Conservation (phyloP, 2,888 invertebrate species). For the Epinotia ramella region DNA sequence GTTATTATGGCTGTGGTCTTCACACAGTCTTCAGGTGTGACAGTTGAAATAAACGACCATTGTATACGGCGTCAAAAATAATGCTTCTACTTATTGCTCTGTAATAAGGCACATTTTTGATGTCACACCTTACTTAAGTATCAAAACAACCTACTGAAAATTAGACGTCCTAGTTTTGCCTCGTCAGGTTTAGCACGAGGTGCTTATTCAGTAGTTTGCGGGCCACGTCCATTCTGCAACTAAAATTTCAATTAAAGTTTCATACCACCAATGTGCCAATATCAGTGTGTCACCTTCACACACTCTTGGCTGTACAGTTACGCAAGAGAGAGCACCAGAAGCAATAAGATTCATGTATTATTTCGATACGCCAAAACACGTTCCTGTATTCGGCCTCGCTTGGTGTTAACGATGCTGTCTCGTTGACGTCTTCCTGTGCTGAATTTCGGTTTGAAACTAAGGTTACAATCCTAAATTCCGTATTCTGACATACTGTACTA, state of each 20-base stretch:
- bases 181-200: neutral
- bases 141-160: neutral
- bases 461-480: neutral
- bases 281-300: neutral
- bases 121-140: neutral
- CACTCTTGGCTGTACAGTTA: neutral
- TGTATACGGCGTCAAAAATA: too few relatives aligned
- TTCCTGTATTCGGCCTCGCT: constrained; percentile 4
- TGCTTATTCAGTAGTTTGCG: neutral
- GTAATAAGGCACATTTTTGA: too few relatives aligned
- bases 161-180: neutral
- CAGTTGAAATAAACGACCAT: too few relatives aligned
- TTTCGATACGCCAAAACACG: neutral
- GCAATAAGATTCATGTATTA: neutral
- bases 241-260: neutral
- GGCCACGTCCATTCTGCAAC: neutral
- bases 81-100: too few relatives aligned
- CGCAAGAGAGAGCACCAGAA: neutral
- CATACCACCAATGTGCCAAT: neutral
- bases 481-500: neutral
- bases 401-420: constrained; percentile 1
- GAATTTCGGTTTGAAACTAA: constrained; percentile 4
- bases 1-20: too few relatives aligned
- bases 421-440: neutral
- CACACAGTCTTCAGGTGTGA: too few relatives aligned